These are phyloP conservation scores for Desoria tigrina DNA, from an alignment of 2,888 invertebrate genomes.

Conservation along the genomic window DNA sequence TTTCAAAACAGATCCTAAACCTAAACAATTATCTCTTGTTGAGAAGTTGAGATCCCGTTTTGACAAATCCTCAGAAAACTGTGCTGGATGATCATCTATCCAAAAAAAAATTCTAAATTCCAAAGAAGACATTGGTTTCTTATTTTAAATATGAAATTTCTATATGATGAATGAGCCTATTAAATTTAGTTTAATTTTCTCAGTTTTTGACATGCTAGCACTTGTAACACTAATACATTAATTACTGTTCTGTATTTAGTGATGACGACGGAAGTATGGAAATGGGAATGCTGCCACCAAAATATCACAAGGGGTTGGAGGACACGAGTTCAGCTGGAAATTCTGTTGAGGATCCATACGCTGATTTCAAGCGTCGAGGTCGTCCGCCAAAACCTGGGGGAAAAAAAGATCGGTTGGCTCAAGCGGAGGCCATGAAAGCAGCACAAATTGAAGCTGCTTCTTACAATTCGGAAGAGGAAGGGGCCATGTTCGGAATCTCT, in stretches of 20 bases:
- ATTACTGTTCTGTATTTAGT: neutral
- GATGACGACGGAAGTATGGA: conserved; percentile 54
- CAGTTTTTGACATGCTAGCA: too few species aligned
- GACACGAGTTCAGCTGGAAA: conserved; percentile 4
- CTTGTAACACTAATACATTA: too few species aligned
- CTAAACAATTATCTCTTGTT: too few species aligned
- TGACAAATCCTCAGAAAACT: too few species aligned
- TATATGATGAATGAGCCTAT: too few species aligned
- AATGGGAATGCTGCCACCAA: conserved; percentile 57
- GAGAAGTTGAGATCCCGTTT: too few species aligned
- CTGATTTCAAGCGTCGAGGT: conserved; percentile 7
- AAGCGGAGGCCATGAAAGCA: conserved; percentile 5
- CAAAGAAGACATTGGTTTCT: too few species aligned
- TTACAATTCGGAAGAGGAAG: conserved; percentile 1
- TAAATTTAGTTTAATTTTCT: too few species aligned
- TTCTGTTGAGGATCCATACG: neutral
- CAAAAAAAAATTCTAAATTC: too few species aligned
- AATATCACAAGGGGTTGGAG: conserved; percentile 51
- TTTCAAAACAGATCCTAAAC: too few species aligned
- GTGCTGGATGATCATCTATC: too few species aligned
- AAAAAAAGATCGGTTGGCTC: neutral
- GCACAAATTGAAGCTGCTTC: neutral
- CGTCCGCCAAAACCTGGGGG: conserved; percentile 13
- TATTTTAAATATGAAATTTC: too few species aligned
- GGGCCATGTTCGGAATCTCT: conserved; percentile 38